Percentiles rank a stretch among this genome's conserved stretches.
Conservation (phyloP, 2,888 invertebrate genomes). For the Alcis repandata region DNA sequence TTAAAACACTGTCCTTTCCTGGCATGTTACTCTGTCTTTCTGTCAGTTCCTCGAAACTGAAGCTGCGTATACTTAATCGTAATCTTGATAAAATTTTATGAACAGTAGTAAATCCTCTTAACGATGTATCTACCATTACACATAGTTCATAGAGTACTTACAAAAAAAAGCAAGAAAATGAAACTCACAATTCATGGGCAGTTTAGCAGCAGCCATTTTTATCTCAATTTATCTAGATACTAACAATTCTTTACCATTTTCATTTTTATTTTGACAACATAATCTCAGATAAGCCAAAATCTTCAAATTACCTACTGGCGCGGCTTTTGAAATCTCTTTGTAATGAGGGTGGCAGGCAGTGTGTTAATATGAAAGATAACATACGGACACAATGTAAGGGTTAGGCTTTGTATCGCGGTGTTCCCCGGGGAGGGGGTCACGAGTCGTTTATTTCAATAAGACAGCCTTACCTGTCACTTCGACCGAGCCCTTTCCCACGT, state of each 20-base stretch:
- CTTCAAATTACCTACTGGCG: slow-evolving; percentile 9
- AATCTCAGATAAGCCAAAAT: slow-evolving; percentile 19
- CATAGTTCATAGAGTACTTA: too few relatives aligned
- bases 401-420: slow-evolving; percentile 41
- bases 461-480: slow-evolving; percentile 60
- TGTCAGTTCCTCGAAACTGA: too few relatives aligned
- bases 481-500: slow-evolving; percentile 60
- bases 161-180: too few relatives aligned
- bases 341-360: slow-evolving; percentile 33
- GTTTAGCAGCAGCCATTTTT: too few relatives aligned
- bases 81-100: too few relatives aligned
- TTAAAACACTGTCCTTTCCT: too few relatives aligned
- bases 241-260: not conserved
- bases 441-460: slow-evolving; percentile 72
- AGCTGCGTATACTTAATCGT: too few relatives aligned
- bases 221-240: not conserved
- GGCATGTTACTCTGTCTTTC: not conserved
- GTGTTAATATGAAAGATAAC: slow-evolving; percentile 42
- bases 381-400: slow-evolving; percentile 40
- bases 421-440: slow-evolving; percentile 56
- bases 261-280: not conserved
- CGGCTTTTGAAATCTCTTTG: slow-evolving; percentile 32
- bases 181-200: too few relatives aligned
- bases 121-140: too few relatives aligned
- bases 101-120: too few relatives aligned